A percentile compares a stretch with the other conserved stretches of the same genome.
Evolutionary conservation across 2,113 vertebrate species (phyloP).

Genomic region (Thymallus thymallus): DNA sequence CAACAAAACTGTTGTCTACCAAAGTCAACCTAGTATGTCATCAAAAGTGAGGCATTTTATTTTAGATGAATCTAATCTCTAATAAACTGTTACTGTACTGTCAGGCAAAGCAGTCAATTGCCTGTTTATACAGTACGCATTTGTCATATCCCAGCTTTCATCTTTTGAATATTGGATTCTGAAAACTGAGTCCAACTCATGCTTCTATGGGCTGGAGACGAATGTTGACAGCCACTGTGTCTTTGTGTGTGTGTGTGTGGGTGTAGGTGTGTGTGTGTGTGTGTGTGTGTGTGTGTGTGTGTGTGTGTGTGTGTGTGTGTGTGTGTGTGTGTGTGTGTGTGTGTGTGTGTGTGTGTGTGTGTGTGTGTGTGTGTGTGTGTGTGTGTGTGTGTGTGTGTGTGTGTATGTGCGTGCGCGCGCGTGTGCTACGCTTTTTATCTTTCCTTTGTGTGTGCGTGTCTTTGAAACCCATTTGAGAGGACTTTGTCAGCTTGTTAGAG

Average conservation of each 20-base stretch:
- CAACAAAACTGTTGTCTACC: too few relatives aligned
- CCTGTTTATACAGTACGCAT: neutral
- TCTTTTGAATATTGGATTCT: neutral
- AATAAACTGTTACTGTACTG: too few relatives aligned
- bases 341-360: neutral
- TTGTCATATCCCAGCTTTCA: neutral
- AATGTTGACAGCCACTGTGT: neutral
- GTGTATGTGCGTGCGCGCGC: neutral
- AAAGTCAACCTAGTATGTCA: too few relatives aligned
- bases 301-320: neutral
- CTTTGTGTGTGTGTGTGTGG: neutral
- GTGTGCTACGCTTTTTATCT: neutral
- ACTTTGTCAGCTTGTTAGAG: conserved; percentile 56
- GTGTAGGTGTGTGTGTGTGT: neutral
- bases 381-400: neutral
- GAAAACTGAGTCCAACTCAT: neutral
- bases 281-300: neutral
- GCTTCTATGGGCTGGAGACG: neutral
- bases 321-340: neutral
- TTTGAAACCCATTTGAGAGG: conserved; percentile 28
- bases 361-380: neutral
- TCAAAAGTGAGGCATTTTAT: too few relatives aligned
- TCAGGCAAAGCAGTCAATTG: neutral
- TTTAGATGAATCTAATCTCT: too few relatives aligned
- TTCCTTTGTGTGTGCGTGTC: conserved; percentile 13